Evolutionary conservation across 2,113 vertebrate species (phyloP), one percentile per base, ranked within the genome.

Genomic region (Lepidothrix coronata): DNA sequence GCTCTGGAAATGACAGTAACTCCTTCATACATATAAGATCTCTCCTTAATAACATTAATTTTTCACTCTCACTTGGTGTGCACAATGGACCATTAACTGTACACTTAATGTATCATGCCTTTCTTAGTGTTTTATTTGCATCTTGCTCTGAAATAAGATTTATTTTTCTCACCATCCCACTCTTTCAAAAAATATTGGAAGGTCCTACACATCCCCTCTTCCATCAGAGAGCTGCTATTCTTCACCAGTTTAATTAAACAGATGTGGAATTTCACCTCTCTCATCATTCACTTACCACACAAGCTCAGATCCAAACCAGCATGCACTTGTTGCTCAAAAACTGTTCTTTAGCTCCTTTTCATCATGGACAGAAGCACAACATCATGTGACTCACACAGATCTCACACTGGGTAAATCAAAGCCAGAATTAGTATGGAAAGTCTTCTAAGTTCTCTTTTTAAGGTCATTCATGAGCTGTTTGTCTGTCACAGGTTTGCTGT

Each of bases 281-380:
- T 84, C 43, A 18, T n/a, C 58, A 24, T 1, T 41, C 67, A 96
- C 88, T 93, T 90, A 90, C 91, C 94, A 86, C 43, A 74, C 48
- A 39, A 91, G 44, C 59, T 78, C 76, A 95, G 76, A 43, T 89
- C 46, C 75, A 31, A 65, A 80, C 10, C 55, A 84, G 72, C 68
- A 77, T 0, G 14, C 24, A 15, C 31, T 31, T 67, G 8, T 43
- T 37, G 52, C 20, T 83, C 71, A 88, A 30, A 73, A 88, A n/a
- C 80, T 67, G 65, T 30, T 28, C 67, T 73, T 73, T 16, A 83
- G 37, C 59, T 80, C 44, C 14, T 39, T 79, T 77, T 41, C 76
- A 33, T 17, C 35, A 18, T 0, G 39, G 83, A 70, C 1, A 82
- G 46, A 41, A 62, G 54, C 1, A 54, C 25, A 74, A 2, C 10